Conservation (phyloP, 1,140 invertebrate genomes). For the Pantala flavescens region DNA sequence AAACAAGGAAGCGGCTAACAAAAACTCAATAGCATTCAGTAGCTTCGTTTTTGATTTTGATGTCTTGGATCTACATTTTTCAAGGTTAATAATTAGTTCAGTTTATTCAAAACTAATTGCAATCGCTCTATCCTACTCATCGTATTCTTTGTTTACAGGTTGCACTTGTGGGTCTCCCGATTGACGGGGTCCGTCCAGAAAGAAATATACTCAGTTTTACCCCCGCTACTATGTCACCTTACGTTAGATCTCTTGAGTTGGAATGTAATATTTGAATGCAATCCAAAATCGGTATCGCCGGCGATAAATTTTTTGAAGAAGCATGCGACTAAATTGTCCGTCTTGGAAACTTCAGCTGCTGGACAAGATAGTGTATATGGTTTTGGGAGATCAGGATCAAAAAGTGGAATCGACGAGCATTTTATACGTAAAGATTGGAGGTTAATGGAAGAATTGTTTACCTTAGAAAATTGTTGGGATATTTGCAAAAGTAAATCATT, state of each 20-base stretch:
- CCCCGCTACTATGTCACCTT: not conserved
- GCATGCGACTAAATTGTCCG: not conserved
- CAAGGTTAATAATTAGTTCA: not conserved
- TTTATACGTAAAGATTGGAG: not conserved
- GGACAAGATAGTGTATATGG: not conserved
- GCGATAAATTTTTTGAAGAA: not conserved
- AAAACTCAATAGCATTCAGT: constrained; percentile 32
- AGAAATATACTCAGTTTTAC: not conserved
- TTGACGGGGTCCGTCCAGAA: not conserved
- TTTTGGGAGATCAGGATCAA: not conserved
- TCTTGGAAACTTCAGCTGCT: not conserved
- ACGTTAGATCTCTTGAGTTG: not conserved
- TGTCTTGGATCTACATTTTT: not conserved
- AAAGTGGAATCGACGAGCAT: not conserved
- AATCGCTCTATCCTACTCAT: not conserved
- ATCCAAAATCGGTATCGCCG: not conserved
- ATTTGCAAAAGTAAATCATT: not conserved
- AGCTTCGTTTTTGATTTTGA: constrained; percentile 25
- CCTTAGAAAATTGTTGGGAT: not conserved
- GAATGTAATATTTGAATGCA: not conserved
- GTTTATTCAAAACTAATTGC: too few relatives aligned
- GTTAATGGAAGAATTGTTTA: not conserved
- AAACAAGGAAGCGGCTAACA: constrained; percentile 30
- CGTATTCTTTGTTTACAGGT: not conserved
- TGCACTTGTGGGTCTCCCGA: not conserved